Base-by-base conservation (phyloP, 2,113 vertebrate genomes). In the Copsychus sechellarum region DNA sequence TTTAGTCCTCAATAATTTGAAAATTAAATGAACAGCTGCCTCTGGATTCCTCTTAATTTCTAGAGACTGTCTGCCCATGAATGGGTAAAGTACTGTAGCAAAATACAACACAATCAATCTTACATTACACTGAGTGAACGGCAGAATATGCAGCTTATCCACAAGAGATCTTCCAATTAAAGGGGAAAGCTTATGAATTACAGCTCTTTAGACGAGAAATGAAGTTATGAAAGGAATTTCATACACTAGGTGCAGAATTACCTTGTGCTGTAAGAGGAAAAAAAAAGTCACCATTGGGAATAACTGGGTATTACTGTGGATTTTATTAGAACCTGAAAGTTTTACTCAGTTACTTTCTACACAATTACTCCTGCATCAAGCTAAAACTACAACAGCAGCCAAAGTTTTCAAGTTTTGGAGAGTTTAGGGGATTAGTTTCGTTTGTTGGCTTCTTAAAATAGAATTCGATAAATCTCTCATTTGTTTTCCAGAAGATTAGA, bases 141-240 rank as follows among this genome's bases (percentile, higher is more conserved):
- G 82, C 72, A 95, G 86, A 93, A 92, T 54, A 88, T 57, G 79
- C 88, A 94, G 64, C 80, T 90, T 81, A 96, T 82, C 88, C 94
- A 94, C 93, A 92, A 84, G 93, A 96, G 93, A 76, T 90, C 96
- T 93, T 90, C 90, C 90, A 96, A 86, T 96, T 96, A 96, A 97
- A 95, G 56, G 53, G 36, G 18, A 96, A 76, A 95, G 64, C 60
- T 92, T 90, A 93, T 93, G 90, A 96, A 93, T 96, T 96, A 93
- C 62, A 94, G 76, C 92, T 96, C 85, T 95, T 96, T 94, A 96
- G 94, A 92, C 86, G 82, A 88, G 67, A 95, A 92, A 94, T 28
- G 11, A 56, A 86, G 74, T 88, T 91, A 91, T 74, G 76, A 93
- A 95, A 96, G 56, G 40, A 92, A 43, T 51, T 94, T 94, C 94